A percentile compares a stretch with the other conserved stretches of the same genome.
Conservation (phyloP, 2,113 vertebrate species). For the Phoenicopterus ruber region DNA sequence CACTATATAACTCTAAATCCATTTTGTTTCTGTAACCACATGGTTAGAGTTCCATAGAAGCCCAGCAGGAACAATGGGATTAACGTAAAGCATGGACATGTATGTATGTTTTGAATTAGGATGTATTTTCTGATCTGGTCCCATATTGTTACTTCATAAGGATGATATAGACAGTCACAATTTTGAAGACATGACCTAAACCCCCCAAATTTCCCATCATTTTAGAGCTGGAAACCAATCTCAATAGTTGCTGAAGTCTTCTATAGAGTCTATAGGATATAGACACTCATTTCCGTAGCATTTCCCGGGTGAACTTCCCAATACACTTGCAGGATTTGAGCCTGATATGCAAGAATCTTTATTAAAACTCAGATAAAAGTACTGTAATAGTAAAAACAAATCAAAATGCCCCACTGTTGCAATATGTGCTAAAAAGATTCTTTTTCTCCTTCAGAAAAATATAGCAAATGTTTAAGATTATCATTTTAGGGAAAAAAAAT, state of each 20-base stretch:
- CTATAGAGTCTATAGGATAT: too few relatives aligned
- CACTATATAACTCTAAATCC: neutral
- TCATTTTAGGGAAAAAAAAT: neutral
- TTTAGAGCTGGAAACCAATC: neutral
- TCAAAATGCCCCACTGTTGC: accelerated
- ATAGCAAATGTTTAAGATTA: neutral
- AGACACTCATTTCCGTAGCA: neutral
- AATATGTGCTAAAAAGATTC: neutral
- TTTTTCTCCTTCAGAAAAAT: neutral
- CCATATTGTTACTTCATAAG: neutral
- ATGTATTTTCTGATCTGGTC: neutral
- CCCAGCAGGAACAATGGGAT: neutral
- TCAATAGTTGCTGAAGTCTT: neutral
- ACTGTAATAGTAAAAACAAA: neutral
- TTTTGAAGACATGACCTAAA: neutral
- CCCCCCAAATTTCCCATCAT: accelerated
- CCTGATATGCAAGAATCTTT: neutral
- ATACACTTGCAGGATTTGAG: neutral
- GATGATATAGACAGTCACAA: neutral
- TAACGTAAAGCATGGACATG: neutral
- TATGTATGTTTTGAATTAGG: neutral
- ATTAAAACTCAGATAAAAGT: neutral
- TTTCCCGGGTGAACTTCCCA: neutral
- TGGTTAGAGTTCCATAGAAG: neutral
- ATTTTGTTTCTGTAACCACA: neutral